Conservation (phyloP, 1,140 invertebrate genomes). For the Maconellicoccus hirsutus region DNA sequence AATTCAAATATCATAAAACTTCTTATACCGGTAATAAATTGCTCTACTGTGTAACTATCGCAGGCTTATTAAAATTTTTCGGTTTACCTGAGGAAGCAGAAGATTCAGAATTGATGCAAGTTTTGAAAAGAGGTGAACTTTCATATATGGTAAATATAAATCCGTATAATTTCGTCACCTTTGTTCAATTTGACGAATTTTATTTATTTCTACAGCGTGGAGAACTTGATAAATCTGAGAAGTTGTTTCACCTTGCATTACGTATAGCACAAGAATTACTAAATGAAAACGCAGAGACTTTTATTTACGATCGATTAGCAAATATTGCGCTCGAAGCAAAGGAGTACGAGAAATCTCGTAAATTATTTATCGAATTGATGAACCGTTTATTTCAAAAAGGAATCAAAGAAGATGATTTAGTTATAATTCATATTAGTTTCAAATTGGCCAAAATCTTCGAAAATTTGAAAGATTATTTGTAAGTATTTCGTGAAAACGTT, state of each 20-base stretch:
- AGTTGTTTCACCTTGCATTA: slow-evolving; percentile 68
- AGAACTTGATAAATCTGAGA: slow-evolving; percentile 69
- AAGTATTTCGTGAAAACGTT: slow-evolving; percentile 28
- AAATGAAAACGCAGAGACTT: slow-evolving; percentile 62
- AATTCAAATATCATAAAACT: no score
- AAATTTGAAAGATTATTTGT: slow-evolving; percentile 45
- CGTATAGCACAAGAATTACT: slow-evolving; percentile 67
- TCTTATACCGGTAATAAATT: slow-evolving; percentile 4
- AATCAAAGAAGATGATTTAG: slow-evolving; percentile 54
- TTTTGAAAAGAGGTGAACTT: slow-evolving; percentile 3
- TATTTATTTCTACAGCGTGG: slow-evolving; percentile 43
- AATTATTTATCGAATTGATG: slow-evolving; percentile 68
- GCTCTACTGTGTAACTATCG: not conserved
- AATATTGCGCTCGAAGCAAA: slow-evolving; percentile 69
- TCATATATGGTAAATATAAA: not conserved
- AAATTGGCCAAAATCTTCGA: slow-evolving; percentile 61
- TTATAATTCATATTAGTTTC: slow-evolving; percentile 60
- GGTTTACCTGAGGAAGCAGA: not conserved
- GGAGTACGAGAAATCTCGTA: slow-evolving; percentile 69
- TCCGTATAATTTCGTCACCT: not conserved
- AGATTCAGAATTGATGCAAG: slow-evolving; percentile 6
- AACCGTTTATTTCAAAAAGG: slow-evolving; percentile 59
- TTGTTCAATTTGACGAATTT: not conserved
- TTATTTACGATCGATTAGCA: slow-evolving; percentile 81
- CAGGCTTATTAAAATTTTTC: not conserved